These are phyloP conservation scores for Struthidea cinerea DNA, from an alignment of 2,113 vertebrate genomes.

Conservation along the genomic window DNA sequence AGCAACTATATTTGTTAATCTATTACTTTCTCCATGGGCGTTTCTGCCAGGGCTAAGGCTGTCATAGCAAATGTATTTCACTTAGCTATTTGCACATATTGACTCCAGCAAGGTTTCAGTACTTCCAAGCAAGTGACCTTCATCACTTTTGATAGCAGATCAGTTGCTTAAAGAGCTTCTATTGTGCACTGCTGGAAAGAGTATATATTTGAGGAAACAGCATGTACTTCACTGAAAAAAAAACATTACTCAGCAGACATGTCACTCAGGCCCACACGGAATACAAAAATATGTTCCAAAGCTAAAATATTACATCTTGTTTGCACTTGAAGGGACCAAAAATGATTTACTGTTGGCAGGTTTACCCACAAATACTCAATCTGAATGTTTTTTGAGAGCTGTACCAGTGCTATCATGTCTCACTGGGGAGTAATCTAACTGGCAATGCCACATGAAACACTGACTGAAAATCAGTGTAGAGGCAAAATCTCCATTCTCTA, in stretches of 20 bases:
- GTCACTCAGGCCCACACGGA: neutral
- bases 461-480: neutral
- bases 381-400: neutral
- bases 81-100: neutral
- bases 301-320: neutral
- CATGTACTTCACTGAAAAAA: neutral
- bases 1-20: neutral
- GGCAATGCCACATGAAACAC: neutral
- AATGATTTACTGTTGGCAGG: slow-evolving; percentile 11
- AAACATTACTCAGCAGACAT: neutral
- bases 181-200: neutral
- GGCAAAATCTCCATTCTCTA: neutral
- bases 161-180: slow-evolving; percentile 12
- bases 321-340: slow-evolving; percentile 2
- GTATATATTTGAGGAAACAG: neutral
- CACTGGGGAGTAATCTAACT: neutral
- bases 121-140: neutral
- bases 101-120: neutral
- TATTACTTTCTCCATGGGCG: neutral
- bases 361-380: slow-evolving; percentile 17
- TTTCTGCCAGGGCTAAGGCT: neutral
- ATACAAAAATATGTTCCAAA: neutral
- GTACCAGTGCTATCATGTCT: neutral
- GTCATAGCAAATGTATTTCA: neutral
- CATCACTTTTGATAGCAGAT: neutral